Evolutionary conservation across 2,888 invertebrate species (phyloP).

Genomic region (Rhodophaea formosa): DNA sequence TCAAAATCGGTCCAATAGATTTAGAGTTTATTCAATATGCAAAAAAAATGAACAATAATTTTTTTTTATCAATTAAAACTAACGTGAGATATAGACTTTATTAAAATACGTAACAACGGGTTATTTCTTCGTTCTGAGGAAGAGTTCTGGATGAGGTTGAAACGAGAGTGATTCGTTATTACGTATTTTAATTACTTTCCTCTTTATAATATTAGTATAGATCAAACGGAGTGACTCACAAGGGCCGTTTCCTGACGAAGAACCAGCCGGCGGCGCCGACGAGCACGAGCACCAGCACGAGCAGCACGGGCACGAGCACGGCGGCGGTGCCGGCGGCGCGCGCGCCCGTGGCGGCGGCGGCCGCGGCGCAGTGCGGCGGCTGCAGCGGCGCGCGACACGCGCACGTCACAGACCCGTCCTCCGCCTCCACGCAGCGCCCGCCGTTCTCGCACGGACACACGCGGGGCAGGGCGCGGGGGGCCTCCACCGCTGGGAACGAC

Average conservation of each 20-base stretch:
- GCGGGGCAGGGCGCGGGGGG: constrained; percentile 86
- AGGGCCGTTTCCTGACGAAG: constrained; percentile 90
- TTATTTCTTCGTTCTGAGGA: no score
- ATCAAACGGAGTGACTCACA: no score
- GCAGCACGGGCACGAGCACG: constrained; percentile 90
- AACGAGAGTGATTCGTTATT: no score
- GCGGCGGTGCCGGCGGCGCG: constrained; percentile 83
- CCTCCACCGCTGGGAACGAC: constrained; percentile 83
- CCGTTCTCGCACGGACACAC: constrained; percentile 94
- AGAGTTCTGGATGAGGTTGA: no score
- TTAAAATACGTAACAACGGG: no score
- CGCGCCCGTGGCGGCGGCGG: constrained; percentile 80
- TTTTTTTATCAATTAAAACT: no score
- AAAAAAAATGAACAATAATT: no score
- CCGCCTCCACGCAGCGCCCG: constrained; percentile 84
- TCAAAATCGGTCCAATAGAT: no score
- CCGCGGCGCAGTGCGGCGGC: constrained; percentile 87
- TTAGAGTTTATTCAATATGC: no score
- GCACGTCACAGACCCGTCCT: constrained; percentile 83
- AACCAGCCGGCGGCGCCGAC: constrained; percentile 90
- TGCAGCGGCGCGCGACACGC: constrained; percentile 81
- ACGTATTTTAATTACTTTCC: no score
- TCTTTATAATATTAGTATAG: no score
- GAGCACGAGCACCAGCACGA: constrained; percentile 86
- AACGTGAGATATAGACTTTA: no score